These are phyloP conservation scores for Chydorus sphaericus DNA, from an alignment of 2,888 invertebrate species.

Conservation along the genomic window DNA sequence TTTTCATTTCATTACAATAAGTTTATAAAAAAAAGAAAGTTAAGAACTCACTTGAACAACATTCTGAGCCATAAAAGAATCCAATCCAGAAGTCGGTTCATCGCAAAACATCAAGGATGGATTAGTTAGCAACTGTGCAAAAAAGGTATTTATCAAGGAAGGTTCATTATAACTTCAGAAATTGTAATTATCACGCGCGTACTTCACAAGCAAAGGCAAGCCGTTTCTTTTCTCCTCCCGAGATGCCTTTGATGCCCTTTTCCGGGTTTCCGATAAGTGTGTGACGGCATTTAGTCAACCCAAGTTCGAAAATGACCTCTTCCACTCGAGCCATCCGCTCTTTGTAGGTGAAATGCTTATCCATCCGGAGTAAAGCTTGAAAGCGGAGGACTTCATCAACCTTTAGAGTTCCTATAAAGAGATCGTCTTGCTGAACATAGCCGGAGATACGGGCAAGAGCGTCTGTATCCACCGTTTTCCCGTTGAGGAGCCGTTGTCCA, in stretches of 20 bases:
- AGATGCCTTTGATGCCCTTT: constrained; percentile 65
- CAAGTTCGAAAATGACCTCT: constrained; percentile 65
- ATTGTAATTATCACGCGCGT: neutral
- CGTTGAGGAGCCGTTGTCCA: constrained; percentile 50
- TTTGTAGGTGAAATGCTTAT: constrained; percentile 41
- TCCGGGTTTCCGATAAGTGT: constrained; percentile 71
- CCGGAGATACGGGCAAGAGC: constrained; percentile 63
- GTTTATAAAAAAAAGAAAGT: neutral
- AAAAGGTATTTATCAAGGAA: neutral
- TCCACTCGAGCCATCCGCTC: constrained; percentile 65
- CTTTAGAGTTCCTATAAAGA: constrained; percentile 80
- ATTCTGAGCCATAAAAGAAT: constrained; percentile 36
- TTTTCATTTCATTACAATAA: no score
- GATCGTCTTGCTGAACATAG: constrained; percentile 86
- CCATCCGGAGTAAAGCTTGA: constrained; percentile 70
- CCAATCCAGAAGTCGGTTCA: constrained; percentile 38
- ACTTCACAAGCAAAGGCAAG: constrained; percentile 90
- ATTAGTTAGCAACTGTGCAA: constrained; percentile 31
- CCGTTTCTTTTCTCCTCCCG: constrained; percentile 91
- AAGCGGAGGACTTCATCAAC: constrained; percentile 79
- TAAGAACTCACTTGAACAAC: constrained; percentile 27
- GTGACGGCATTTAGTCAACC: constrained; percentile 7
- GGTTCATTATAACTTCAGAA: no score
- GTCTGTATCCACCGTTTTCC: constrained; percentile 48
- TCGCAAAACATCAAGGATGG: constrained; percentile 37